Evolutionary conservation across 2,797 vertebrate genomes (phyloP).

Genomic region (Cirrhinus mrigala): DNA sequence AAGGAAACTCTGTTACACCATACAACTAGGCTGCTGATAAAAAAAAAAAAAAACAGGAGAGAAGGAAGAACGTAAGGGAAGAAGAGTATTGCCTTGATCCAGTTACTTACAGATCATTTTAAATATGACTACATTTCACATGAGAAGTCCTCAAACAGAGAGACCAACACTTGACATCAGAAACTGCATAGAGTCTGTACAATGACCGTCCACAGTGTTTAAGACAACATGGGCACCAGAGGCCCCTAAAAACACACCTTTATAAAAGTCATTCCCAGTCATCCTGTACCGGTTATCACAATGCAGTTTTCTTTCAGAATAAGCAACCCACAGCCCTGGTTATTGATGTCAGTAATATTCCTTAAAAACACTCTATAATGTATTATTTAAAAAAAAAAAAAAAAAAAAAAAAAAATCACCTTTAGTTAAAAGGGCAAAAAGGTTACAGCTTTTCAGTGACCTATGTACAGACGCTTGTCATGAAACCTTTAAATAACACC

Average conservation of each 20-base stretch:
- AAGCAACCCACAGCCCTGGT: constrained; percentile 48
- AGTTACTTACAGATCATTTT: constrained; percentile 56
- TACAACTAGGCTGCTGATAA: constrained; percentile 50
- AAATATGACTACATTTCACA: constrained; percentile 58
- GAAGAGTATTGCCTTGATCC: constrained; percentile 70
- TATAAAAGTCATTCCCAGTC: constrained; percentile 49
- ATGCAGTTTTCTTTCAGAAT: constrained; percentile 40
- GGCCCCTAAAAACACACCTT: constrained; percentile 69
- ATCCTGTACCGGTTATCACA: constrained; percentile 52
- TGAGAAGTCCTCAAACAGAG: constrained; percentile 32
- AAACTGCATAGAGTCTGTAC: constrained; percentile 63
- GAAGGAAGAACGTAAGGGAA: constrained; percentile 48
- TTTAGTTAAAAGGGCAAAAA: constrained; percentile 7
- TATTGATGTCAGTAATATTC: constrained; percentile 47
- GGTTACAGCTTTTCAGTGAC: constrained; percentile 36
- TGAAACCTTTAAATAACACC: constrained; percentile 28
- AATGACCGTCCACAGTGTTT: constrained; percentile 70
- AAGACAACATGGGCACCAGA: constrained; percentile 67
- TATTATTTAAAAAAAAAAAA: constrained; percentile 33
- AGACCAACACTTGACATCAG: constrained; percentile 50
- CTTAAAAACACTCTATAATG: constrained; percentile 58
- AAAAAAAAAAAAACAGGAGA: constrained; percentile 52
- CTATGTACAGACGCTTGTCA: constrained; percentile 32
- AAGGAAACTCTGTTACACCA: constrained; percentile 53
- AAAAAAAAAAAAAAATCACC: neutral